Conservation (phyloP, 2,797 vertebrate genomes). For the Menidia menidia region DNA sequence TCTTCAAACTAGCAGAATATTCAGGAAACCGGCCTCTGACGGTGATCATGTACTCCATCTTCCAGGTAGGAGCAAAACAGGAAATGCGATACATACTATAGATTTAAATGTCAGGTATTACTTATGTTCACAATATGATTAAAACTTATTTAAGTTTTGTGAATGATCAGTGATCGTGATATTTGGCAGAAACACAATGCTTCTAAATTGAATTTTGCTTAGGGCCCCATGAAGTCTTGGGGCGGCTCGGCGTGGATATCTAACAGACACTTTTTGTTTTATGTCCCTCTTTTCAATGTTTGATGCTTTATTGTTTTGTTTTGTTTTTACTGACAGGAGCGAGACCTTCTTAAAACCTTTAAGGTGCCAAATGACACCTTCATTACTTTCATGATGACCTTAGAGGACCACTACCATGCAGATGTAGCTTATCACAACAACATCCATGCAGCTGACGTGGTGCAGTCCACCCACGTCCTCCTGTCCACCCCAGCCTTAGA, state of each 20-base stretch:
- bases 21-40: constrained; percentile 91
- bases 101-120: not conserved
- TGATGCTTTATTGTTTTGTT: not conserved
- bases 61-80: constrained; percentile 85
- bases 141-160: not conserved
- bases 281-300: no score
- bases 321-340: constrained; percentile 80
- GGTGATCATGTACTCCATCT: constrained; percentile 90
- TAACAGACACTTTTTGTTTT: not conserved
- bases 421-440: constrained; percentile 95
- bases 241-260: no score
- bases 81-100: not conserved
- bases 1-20: constrained; percentile 91
- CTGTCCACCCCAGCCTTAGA: constrained; percentile 92
- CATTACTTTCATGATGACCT: constrained; percentile 91
- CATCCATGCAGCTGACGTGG: constrained; percentile 93
- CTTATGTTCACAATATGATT: not conserved
- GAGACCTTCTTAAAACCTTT: constrained; percentile 93
- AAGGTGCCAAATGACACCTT: constrained; percentile 89
- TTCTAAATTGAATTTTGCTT: no score
- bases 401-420: constrained; percentile 92
- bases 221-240: no score
- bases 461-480: constrained; percentile 93
- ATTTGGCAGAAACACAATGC: no score
- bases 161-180: not conserved